Percentiles rank a stretch among this genome's conserved stretches.
Conservation (phyloP, 1,140 invertebrate genomes). For the Drosophila nasuta region DNA sequence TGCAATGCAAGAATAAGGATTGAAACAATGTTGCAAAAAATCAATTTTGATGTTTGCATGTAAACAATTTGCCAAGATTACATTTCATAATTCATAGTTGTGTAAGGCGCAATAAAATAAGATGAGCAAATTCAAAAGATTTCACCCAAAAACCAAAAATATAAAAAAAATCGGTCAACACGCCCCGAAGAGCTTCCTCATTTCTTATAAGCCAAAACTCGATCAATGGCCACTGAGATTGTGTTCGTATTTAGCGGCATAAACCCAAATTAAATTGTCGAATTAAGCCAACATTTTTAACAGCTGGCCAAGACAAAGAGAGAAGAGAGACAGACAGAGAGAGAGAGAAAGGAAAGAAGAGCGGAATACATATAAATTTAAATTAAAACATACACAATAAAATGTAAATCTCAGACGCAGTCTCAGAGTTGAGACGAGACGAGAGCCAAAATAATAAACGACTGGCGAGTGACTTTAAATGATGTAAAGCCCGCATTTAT, state of each 20-base stretch:
- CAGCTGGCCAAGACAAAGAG: conserved; percentile 24
- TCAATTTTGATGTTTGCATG: background rate
- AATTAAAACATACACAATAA: conserved; percentile 82
- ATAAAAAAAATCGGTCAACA: conserved; percentile 28
- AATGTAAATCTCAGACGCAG: conserved; percentile 63
- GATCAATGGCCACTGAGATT: conserved; percentile 47
- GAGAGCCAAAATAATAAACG: conserved; percentile 68
- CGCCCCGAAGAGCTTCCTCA: conserved; percentile 68
- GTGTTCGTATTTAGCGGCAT: conserved; percentile 66
- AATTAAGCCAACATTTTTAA: conserved; percentile 76
- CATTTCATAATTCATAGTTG: background rate
- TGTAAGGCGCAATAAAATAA: conserved; percentile 28
- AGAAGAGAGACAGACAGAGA: background rate
- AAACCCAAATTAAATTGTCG: conserved; percentile 82
- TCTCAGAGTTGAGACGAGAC: conserved; percentile 1
- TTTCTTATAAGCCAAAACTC: conserved; percentile 56
- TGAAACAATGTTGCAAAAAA: background rate
- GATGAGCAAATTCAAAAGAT: conserved; percentile 45
- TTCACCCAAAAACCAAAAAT: conserved; percentile 19
- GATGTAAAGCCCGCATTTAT: conserved; percentile 76
- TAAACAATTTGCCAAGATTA: background rate
- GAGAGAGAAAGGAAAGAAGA: background rate
- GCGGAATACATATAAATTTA: conserved; percentile 62
- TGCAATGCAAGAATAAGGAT: too few species aligned
- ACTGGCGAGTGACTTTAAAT: conserved; percentile 70